phyloP scores from a whole-genome alignment of 2,113 vertebrate species.

The Arizona elegans region DNA sequence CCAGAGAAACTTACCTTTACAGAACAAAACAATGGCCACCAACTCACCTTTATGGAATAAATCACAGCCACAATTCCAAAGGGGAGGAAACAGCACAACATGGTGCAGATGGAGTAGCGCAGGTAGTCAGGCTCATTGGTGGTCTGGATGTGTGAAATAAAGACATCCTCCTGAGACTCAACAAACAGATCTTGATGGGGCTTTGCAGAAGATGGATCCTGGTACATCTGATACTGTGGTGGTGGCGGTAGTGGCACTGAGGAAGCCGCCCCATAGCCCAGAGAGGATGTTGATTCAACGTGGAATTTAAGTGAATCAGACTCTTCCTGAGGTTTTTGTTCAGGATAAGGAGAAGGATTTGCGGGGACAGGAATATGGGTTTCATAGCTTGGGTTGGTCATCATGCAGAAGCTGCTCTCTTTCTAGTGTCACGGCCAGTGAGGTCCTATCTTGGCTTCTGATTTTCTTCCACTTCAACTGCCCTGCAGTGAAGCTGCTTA shows the following conservation, averaged over 20 bases:
- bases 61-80: constrained; percentile 72
- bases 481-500: background rate
- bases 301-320: background rate
- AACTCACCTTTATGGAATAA: constrained; percentile 69
- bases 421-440: background rate
- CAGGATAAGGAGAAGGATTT: background rate
- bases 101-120: constrained; percentile 75
- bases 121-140: constrained; percentile 64
- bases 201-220: background rate
- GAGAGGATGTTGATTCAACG: background rate
- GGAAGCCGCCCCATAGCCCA: background rate
- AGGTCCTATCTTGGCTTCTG: no score
- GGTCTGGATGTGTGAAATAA: background rate
- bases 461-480: background rate
- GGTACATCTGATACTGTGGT: background rate
- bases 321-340: background rate
- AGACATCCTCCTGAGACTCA: background rate
- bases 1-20: background rate
- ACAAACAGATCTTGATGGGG: background rate
- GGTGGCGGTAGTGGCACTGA: no score
- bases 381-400: background rate
- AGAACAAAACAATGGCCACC: background rate
- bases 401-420: background rate
- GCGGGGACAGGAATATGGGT: background rate
- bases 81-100: constrained; percentile 76